Base-by-base conservation (phyloP, 1,140 invertebrate species). In the Eulimnadia texana region DNA sequence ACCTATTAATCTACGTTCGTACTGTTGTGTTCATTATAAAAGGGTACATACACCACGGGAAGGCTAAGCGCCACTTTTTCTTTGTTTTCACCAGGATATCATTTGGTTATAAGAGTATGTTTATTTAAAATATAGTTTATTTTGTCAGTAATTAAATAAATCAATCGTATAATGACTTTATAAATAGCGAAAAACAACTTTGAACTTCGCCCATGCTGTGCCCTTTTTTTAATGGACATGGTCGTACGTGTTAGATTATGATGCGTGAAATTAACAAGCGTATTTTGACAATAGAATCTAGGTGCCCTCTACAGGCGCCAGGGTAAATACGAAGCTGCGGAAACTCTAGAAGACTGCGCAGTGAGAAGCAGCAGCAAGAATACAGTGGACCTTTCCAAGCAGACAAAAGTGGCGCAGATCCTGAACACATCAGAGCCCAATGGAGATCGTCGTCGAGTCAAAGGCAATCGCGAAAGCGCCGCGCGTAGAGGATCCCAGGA, bases 291-390 rank as follows among this genome's bases (percentile, higher is more conserved):
- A 29, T 33, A 57, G 75, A 99, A 99, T 77, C 80, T 99, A 22
- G 94, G 93, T 54, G 94, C 94, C 2, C 80, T 99, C 11, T 99
- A 99, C 74, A 80, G 96, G 69, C 81, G 94, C 66, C 94, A 98
- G 78, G 95, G 95, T 61, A 98, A 97, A 77, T 98, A 96, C 75
- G 94, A 98, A 73, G 96, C 96, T 6, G 96, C 96, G 19, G 95
- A 98, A 73, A 98, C 93, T 0, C 78, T 99, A 13, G 96, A 99
- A 73, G 95, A 98, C 77, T 98, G 93, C 78, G 92, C 92, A 23
- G 78, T 95, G 64, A 79, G 93, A 69, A 93, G 90, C 67, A 81
- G n/a, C n/a, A n/a, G 91, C 74, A 93, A 91, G 78, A 91, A 88
- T 61, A 78, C 91, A 73, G n/a, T n/a, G n/a, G 89, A 93, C 77